Base-by-base conservation (phyloP, 2,797 vertebrate genomes). In the Cynodonichthys magdalenae region DNA sequence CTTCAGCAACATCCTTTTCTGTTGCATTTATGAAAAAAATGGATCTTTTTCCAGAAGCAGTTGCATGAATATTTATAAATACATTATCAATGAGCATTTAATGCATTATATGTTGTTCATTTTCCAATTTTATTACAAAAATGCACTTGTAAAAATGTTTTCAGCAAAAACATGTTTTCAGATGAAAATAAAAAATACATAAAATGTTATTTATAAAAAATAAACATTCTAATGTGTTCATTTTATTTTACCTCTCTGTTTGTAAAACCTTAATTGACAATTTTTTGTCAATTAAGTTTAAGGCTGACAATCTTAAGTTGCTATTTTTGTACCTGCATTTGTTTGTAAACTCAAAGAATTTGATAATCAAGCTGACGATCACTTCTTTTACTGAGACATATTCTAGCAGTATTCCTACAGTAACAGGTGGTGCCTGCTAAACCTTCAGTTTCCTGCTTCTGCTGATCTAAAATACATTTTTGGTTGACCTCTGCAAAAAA, bases 381-480 rank as follows among this genome's bases (percentile, higher is more conserved):
- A 83, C 31, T 29, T 90, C 82, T 89, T 89, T 89, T 80, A 81
- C 87, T 90, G 78, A 81, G 86, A 75, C 87, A 84, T 74, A 77
- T 48, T 78, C 59, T 67, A 74, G 44, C 49, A 46, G 49, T 93
- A 93, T 92, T 92, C 90, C 88, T 59, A 78, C 48, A 80, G 82
- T 79, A 86, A 87, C 91, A 93, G 90, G 92, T 92, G 91, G 84
- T 73, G 76, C 80, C 68, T 77, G 75, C 90, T 92, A 90, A 92
- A 90, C 69, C 85, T 85, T 56, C 11, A n/a, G 83, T 74, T 81
- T 76, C 77, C 72, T 45, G 58, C 70, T 71, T 80, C 53, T 70
- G 73, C 69, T 90, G 89, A 92, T 90, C 87, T 84, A 85, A 68
- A 68, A 81, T 72, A 61, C 68, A 76, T 79, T 90, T 88, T 63